phyloP scores from a whole-genome alignment of 2,888 invertebrate genomes.

The Aphelenchoides bicaudatus region DNA sequence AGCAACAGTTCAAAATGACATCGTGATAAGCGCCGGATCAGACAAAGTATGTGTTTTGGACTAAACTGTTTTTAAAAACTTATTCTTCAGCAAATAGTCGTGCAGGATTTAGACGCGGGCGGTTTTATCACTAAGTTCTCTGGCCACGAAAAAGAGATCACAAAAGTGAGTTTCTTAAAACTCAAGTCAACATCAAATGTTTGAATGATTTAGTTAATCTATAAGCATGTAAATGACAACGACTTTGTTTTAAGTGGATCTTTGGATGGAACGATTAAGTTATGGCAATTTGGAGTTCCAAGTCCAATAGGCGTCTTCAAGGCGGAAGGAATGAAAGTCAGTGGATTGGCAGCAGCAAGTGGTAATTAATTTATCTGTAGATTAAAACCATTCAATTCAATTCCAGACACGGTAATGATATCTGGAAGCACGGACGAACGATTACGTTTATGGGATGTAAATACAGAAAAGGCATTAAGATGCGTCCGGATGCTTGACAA shows the following conservation, averaged over 20 bases:
- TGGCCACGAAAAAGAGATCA: constrained; percentile 46
- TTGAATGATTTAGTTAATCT: constrained; percentile 38
- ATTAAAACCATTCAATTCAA: background rate
- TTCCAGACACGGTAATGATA: background rate
- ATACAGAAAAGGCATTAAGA: background rate
- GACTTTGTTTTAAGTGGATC: constrained; percentile 62
- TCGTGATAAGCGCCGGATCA: constrained; percentile 49
- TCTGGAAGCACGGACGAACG: background rate
- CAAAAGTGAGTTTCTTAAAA: constrained; percentile 52
- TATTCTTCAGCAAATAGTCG: constrained; percentile 39
- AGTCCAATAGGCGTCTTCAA: constrained; percentile 49
- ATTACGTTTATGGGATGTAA: background rate
- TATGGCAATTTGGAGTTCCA: constrained; percentile 62
- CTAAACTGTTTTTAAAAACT: constrained; percentile 28
- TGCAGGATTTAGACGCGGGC: constrained; percentile 48
- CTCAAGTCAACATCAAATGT: constrained; percentile 28
- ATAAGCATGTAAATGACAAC: constrained; percentile 54
- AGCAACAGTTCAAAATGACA: constrained; percentile 46
- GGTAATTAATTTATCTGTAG: background rate
- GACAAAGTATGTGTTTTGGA: constrained; percentile 37
- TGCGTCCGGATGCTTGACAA: constrained; percentile 41
- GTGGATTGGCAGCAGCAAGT: background rate
- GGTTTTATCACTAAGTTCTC: constrained; percentile 41
- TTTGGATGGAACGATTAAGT: constrained; percentile 61
- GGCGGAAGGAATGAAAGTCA: constrained; percentile 50